A percentile compares a stretch with the other conserved stretches of the same genome.
Evolutionary conservation across 2,888 invertebrate species (phyloP).

Genomic region (Crocallis elinguaria): DNA sequence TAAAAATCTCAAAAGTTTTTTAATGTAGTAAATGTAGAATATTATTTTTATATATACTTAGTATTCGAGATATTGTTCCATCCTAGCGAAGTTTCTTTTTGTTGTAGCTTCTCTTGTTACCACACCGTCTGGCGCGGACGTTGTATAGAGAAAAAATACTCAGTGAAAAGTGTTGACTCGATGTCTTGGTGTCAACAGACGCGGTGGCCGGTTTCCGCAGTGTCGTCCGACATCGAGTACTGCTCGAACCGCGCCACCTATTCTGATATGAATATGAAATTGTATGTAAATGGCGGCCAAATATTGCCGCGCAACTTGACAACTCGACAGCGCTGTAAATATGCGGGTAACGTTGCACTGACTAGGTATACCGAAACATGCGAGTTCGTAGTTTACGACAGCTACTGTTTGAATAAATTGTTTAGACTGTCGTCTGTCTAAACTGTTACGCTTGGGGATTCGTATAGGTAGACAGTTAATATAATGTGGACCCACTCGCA

Average conservation of each 20-base stretch:
- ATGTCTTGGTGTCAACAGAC: constrained; percentile 43
- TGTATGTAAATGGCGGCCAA: constrained; percentile 76
- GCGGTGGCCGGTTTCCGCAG: constrained; percentile 48
- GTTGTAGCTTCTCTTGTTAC: constrained; percentile 27
- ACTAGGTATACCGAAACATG: constrained; percentile 69
- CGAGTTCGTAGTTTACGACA: constrained; percentile 68
- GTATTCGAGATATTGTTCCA: constrained; percentile 31
- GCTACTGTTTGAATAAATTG: constrained; percentile 69
- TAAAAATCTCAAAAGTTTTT: constrained; percentile 23
- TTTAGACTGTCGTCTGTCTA: constrained; percentile 63
- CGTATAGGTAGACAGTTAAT: constrained; percentile 52
- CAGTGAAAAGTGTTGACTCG: constrained; percentile 40
- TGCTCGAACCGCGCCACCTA: constrained; percentile 57
- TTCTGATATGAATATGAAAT: constrained; percentile 81
- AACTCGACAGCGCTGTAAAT: constrained; percentile 75
- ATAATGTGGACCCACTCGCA: constrained; percentile 56
- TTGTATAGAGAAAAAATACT: constrained; percentile 28
- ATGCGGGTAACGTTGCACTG: constrained; percentile 67
- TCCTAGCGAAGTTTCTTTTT: constrained; percentile 28
- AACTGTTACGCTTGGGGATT: constrained; percentile 51
- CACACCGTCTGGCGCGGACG: constrained; percentile 25
- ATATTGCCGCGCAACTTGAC: constrained; percentile 73
- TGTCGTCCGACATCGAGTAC: constrained; percentile 50
- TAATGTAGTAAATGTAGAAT: constrained; percentile 25
- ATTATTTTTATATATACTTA: constrained; percentile 28